Percentiles rank a stretch among this genome's conserved stretches.
Evolutionary conservation across 2,888 invertebrate genomes (phyloP).

Genomic region (Mylabris sibirica): DNA sequence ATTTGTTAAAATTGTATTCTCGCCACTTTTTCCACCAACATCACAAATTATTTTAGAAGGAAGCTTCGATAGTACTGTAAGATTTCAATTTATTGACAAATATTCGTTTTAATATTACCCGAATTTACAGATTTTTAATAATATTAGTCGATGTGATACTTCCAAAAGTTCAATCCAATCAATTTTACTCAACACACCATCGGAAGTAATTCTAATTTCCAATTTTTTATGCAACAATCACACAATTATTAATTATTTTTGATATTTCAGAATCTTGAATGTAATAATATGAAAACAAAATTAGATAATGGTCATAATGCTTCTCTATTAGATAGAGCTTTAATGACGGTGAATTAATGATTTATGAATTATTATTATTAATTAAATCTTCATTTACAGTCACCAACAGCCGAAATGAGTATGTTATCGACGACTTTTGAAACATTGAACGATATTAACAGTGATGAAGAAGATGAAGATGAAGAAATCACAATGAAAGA

Average conservation of each 20-base stretch:
- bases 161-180: not conserved
- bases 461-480: too few species aligned
- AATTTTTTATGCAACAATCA: not conserved
- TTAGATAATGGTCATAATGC: too few species aligned
- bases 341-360: too few species aligned
- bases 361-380: too few species aligned
- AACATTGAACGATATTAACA: too few species aligned
- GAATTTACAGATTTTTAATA: not conserved
- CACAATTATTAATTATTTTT: slow-evolving; percentile 14
- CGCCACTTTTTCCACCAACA: not conserved
- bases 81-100: not conserved
- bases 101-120: not conserved
- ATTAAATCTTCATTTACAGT: too few species aligned
- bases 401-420: too few species aligned
- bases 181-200: not conserved
- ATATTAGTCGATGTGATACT: not conserved
- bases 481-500: too few species aligned
- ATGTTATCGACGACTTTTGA: too few species aligned
- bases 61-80: not conserved
- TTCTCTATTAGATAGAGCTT: too few species aligned
- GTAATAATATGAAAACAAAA: too few species aligned
- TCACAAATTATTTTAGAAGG: not conserved
- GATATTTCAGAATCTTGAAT: not conserved
- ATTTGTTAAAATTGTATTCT: not conserved
- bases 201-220: not conserved